phyloP scores from a whole-genome alignment of 2,888 invertebrate species.

The Griposia aprilina region DNA sequence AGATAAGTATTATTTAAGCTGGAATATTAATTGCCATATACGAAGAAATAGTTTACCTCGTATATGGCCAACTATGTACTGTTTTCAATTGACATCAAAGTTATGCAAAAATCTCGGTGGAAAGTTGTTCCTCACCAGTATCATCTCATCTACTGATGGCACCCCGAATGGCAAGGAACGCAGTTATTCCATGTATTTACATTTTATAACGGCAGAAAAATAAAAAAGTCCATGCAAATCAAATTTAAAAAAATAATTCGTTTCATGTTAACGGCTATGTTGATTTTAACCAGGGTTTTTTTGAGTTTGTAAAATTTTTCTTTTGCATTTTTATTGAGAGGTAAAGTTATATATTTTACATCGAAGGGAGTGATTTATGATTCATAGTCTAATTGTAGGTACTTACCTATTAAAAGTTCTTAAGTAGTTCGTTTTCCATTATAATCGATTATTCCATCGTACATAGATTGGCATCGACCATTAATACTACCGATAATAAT shows the following conservation, averaged over 20 bases:
- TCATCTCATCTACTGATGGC: neutral
- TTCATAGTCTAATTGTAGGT: neutral
- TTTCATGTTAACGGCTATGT: constrained; percentile 1
- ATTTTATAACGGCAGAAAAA: constrained; percentile 61
- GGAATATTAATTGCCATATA: too few relatives aligned
- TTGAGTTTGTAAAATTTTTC: neutral
- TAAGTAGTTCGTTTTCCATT: neutral
- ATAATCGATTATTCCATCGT: neutral
- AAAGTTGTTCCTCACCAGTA: neutral
- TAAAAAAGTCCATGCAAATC: constrained; percentile 61
- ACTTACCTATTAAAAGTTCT: neutral
- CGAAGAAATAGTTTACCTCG: too few relatives aligned
- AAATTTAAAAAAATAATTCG: constrained; percentile 12
- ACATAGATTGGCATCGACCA: neutral
- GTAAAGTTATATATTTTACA: neutral
- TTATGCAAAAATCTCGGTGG: too few relatives aligned
- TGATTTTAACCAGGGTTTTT: constrained; percentile 10
- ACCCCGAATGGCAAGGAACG: neutral
- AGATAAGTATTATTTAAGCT: too few relatives aligned
- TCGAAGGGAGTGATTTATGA: too few relatives aligned
- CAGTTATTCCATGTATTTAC: constrained; percentile 58
- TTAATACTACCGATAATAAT: neutral
- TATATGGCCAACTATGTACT: too few relatives aligned
- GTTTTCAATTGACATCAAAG: neutral
- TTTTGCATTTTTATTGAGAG: neutral